A percentile compares a stretch with the other conserved stretches of the same genome.
These are phyloP conservation scores for Epirrhoe alternata DNA, from an alignment of 2,888 invertebrate species.

Conservation along the genomic window DNA sequence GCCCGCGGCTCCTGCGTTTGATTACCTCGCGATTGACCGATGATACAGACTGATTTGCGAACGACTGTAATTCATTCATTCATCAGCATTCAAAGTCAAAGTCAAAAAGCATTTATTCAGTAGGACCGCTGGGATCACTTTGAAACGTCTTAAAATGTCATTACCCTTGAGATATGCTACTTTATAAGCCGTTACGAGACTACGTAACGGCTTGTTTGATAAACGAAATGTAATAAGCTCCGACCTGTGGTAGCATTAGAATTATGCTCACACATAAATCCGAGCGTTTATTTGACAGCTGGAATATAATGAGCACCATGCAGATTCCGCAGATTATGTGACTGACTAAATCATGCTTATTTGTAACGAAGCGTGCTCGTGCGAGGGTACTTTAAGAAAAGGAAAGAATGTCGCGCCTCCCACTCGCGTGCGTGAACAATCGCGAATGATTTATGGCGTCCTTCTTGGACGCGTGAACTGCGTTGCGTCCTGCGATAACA, in stretches of 20 bases:
- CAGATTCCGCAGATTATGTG: conserved; percentile 50
- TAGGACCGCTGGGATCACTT: no score
- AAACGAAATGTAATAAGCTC: background rate
- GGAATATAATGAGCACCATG: conserved; percentile 4
- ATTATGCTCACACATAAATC: conserved; percentile 21
- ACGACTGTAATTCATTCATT: conserved; percentile 10
- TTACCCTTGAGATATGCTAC: background rate
- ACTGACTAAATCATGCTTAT: conserved; percentile 73
- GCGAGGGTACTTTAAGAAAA: conserved; percentile 45
- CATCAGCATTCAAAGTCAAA: no score
- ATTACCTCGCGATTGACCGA: conserved; percentile 20
- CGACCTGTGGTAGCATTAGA: background rate
- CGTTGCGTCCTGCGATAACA: conserved; percentile 5
- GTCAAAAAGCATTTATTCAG: no score
- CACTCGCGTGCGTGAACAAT: conserved; percentile 36
- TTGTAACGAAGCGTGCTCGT: conserved; percentile 72
- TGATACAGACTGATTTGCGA: conserved; percentile 15
- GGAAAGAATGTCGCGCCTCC: conserved; percentile 37
- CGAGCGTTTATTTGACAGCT: conserved; percentile 26
- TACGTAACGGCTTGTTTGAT: background rate
- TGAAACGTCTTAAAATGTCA: no score
- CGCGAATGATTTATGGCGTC: conserved; percentile 16
- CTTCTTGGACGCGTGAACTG: conserved; percentile 12
- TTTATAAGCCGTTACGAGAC: background rate
- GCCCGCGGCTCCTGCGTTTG: conserved; percentile 37